Evolutionary conservation across 2,797 vertebrate genomes (phyloP).

Genomic region (Halcyon smyrnensis): DNA sequence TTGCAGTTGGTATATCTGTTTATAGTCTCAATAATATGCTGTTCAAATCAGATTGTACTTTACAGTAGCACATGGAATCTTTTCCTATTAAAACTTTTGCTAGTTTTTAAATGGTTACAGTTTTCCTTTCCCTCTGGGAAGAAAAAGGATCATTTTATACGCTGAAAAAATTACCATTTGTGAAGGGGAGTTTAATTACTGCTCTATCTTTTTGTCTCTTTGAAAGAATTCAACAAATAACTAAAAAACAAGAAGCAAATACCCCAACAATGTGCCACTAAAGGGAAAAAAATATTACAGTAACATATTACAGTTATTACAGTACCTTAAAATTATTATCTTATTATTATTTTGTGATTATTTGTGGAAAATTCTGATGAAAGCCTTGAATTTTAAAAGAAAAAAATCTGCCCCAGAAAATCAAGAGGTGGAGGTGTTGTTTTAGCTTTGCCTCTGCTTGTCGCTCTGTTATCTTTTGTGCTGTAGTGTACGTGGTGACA

Average conservation of each 20-base stretch:
- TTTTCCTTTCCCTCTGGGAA: not conserved
- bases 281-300: not conserved
- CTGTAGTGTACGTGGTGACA: not conserved
- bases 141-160: not conserved
- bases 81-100: constrained; percentile 22
- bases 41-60: not conserved
- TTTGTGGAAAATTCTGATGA: not conserved
- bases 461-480: not conserved
- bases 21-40: constrained; percentile 36
- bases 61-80: not conserved
- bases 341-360: not conserved
- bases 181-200: not conserved
- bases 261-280: not conserved
- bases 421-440: not conserved
- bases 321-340: not conserved
- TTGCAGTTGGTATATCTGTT: constrained; percentile 69
- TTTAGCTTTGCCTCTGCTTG: not conserved
- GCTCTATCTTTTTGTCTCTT: not conserved
- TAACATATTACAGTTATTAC: not conserved
- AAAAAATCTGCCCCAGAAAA: not conserved
- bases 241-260: not conserved
- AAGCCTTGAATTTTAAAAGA: not conserved
- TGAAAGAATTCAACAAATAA: not conserved
- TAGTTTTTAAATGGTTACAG: not conserved
- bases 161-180: not conserved